Conservation (phyloP, 2,113 vertebrate species). For the Sylvietta virens region DNA sequence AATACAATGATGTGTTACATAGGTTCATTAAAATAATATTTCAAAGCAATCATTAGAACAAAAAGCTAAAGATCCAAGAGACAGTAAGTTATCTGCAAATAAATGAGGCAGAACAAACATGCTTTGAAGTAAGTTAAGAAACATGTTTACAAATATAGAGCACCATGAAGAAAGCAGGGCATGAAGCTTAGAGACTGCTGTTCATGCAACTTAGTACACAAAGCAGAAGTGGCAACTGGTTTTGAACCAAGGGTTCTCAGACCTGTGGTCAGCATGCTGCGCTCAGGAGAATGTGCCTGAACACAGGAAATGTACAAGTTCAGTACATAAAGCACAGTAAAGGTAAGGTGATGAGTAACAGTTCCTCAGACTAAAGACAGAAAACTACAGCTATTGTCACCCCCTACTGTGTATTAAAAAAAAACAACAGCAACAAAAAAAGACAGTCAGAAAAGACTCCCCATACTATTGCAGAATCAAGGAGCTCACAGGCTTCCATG, state of each 20-base stretch:
- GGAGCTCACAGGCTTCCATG: neutral
- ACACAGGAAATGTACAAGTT: neutral
- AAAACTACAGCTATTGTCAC: neutral
- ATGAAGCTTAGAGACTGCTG: constrained; percentile 54
- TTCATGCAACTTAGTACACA: constrained; percentile 50
- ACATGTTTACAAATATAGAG: constrained; percentile 79
- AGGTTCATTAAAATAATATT: constrained; percentile 92
- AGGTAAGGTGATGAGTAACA: neutral
- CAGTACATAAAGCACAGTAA: neutral
- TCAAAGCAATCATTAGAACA: constrained; percentile 83
- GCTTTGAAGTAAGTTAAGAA: constrained; percentile 78
- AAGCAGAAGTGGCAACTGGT: neutral
- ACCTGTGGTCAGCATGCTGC: neutral
- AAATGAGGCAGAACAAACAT: constrained; percentile 87
- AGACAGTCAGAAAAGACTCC: neutral
- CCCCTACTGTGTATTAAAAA: neutral
- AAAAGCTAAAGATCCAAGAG: constrained; percentile 79
- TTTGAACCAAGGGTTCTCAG: neutral
- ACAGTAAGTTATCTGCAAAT: constrained; percentile 83
- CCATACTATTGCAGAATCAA: neutral
- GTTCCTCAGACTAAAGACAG: neutral
- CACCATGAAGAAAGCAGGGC: constrained; percentile 63
- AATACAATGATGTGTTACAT: constrained; percentile 86
- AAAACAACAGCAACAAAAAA: neutral
- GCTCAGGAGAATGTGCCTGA: neutral